Conservation (phyloP, 2,888 invertebrate genomes). For the Chloromyia formosa region DNA sequence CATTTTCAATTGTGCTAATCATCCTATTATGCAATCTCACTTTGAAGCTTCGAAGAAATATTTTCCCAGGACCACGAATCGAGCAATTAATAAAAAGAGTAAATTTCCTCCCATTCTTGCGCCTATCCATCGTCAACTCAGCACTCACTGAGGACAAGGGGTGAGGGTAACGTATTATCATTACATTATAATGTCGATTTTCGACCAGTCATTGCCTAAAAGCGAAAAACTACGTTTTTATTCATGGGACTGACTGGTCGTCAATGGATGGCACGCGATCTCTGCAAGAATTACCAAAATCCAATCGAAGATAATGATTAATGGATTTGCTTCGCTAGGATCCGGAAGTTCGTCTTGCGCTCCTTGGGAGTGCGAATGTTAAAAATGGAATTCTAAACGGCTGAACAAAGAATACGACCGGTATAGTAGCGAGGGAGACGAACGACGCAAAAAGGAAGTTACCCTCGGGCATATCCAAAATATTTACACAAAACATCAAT, state of each 20-base stretch:
- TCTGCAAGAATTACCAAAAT: slow-evolving; percentile 28
- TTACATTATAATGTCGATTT: slow-evolving; percentile 27
- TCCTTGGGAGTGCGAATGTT: slow-evolving; percentile 27
- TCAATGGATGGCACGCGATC: slow-evolving; percentile 38
- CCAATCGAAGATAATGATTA: slow-evolving; percentile 43
- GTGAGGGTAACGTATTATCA: slow-evolving; percentile 13
- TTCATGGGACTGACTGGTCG: slow-evolving; percentile 34
- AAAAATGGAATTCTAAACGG: slow-evolving; percentile 31
- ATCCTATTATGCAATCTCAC: slow-evolving; percentile 46
- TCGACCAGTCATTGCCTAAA: slow-evolving; percentile 39
- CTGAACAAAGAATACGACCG: neutral
- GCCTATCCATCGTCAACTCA: neutral
- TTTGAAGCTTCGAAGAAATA: slow-evolving; percentile 20
- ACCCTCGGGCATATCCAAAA: slow-evolving; percentile 45
- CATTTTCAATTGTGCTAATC: slow-evolving; percentile 48
- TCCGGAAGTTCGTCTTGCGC: slow-evolving; percentile 28
- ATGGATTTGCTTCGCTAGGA: slow-evolving; percentile 26
- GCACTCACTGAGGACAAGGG: neutral
- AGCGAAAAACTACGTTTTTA: slow-evolving; percentile 15
- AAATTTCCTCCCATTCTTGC: neutral
- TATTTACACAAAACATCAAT: slow-evolving; percentile 49
- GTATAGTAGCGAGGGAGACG: neutral
- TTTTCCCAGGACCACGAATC: slow-evolving; percentile 41
- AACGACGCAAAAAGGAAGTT: slow-evolving; percentile 17
- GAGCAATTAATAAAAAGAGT: slow-evolving; percentile 43